A percentile compares a stretch with the other conserved stretches of the same genome.
Evolutionary conservation across 2,113 vertebrate species (phyloP).

Genomic region (Gasterosteus aculeatus): DNA sequence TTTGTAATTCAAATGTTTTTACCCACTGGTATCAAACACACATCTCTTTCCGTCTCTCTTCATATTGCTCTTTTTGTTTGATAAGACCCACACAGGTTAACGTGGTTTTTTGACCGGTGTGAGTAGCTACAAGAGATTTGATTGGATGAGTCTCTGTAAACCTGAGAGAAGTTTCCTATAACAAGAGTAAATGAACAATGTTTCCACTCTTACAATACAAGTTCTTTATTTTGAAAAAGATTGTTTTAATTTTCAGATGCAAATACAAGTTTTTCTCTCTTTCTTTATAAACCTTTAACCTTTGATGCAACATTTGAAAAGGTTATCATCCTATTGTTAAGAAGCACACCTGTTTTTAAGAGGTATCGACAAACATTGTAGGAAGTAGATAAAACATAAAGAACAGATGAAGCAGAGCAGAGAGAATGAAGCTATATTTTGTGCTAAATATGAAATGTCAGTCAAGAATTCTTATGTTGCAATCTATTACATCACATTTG

Average conservation of each 20-base stretch:
- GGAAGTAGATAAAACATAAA: neutral
- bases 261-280: neutral
- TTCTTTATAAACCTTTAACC: neutral
- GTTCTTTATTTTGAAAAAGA: neutral
- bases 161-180: neutral
- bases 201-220: no score
- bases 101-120: neutral
- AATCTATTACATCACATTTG: constrained; percentile 66
- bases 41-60: neutral
- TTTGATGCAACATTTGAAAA: constrained; percentile 31
- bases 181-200: no score
- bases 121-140: neutral
- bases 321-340: constrained; percentile 1
- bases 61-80: neutral
- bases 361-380: neutral
- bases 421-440: constrained; percentile 25
- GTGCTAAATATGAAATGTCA: constrained; percentile 32
- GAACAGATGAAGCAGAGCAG: constrained; percentile 9
- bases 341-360: constrained; percentile 8
- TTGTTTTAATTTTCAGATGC: constrained; percentile 5
- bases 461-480: constrained; percentile 54
- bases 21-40: neutral
- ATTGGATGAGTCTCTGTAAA: neutral
- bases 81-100: neutral
- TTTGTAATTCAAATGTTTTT: neutral